Evolutionary conservation across 2,113 vertebrate genomes (phyloP).

Genomic region (Rhinogobius similis): DNA sequence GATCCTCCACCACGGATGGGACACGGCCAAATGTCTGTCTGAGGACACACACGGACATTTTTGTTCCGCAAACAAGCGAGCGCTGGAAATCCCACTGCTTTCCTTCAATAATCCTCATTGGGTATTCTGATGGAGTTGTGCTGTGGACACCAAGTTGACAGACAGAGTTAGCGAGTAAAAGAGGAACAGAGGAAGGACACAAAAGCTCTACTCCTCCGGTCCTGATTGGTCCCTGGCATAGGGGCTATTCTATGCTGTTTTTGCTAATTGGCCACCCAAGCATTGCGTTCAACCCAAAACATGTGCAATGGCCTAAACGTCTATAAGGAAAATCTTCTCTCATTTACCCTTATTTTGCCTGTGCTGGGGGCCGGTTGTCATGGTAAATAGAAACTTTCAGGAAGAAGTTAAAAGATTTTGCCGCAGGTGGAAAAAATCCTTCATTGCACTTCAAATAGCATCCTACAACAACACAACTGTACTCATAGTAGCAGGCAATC

Average conservation of each 20-base stretch:
- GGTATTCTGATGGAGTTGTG: constrained; percentile 72
- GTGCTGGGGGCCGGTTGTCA: constrained; percentile 47
- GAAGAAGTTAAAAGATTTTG: constrained; percentile 25
- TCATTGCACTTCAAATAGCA: background rate
- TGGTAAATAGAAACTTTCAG: constrained; percentile 34
- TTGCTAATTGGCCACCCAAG: constrained; percentile 85
- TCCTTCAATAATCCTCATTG: constrained; percentile 72
- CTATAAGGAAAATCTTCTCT: constrained; percentile 48
- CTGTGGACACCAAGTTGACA: constrained; percentile 74
- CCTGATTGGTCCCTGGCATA: constrained; percentile 69
- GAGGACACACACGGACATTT: constrained; percentile 73
- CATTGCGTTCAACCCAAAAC: constrained; percentile 68
- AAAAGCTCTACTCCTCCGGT: constrained; percentile 48
- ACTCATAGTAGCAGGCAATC: background rate
- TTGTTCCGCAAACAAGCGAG: constrained; percentile 71
- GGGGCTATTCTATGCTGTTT: constrained; percentile 69
- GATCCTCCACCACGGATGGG: constrained; percentile 69
- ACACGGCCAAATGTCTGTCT: constrained; percentile 74
- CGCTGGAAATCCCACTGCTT: constrained; percentile 63
- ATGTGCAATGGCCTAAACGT: constrained; percentile 52
- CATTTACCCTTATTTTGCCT: constrained; percentile 48
- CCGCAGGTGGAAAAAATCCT: constrained; percentile 20
- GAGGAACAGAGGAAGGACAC: constrained; percentile 60
- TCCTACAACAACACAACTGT: background rate
- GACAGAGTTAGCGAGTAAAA: constrained; percentile 71